Evolutionary conservation across 2,113 vertebrate genomes (phyloP).

Genomic region (Rostratula benghalensis): DNA sequence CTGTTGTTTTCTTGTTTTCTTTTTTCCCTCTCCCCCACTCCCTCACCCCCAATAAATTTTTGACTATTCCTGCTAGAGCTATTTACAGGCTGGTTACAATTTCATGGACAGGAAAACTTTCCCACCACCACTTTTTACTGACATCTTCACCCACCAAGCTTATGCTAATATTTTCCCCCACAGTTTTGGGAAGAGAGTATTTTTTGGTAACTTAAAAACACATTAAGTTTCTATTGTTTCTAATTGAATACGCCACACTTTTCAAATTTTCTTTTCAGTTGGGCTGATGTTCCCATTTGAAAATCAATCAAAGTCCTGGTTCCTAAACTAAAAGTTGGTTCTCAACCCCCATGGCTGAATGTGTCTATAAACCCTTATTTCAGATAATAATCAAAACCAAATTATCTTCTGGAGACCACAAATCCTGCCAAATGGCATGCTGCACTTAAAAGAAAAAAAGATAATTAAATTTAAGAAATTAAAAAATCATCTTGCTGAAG

Average conservation of each 20-base stretch:
- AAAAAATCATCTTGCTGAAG: not conserved
- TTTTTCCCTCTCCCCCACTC: too few species aligned
- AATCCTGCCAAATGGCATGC: rapidly evolving
- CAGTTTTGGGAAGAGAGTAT: not conserved
- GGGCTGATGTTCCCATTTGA: not conserved
- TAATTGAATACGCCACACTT: not conserved
- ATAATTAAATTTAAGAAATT: not conserved
- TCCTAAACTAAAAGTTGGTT: not conserved
- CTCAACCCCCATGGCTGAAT: not conserved
- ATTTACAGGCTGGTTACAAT: not conserved
- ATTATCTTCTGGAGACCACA: not conserved
- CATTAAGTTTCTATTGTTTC: not conserved
- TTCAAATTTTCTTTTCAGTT: not conserved
- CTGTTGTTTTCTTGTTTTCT: too few species aligned
- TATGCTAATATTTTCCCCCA: not conserved
- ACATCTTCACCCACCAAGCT: not conserved
- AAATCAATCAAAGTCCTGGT: not conserved
- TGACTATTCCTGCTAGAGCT: not conserved
- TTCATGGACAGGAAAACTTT: not conserved
- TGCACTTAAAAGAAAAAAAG: not conserved
- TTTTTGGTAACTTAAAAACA: not conserved
- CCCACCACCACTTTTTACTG: not conserved
- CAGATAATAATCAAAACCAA: not conserved
- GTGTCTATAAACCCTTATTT: not conserved
- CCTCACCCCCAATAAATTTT: too few species aligned